phyloP scores from a whole-genome alignment of 2,797 vertebrate genomes.

The Linurgus olivaceus region DNA sequence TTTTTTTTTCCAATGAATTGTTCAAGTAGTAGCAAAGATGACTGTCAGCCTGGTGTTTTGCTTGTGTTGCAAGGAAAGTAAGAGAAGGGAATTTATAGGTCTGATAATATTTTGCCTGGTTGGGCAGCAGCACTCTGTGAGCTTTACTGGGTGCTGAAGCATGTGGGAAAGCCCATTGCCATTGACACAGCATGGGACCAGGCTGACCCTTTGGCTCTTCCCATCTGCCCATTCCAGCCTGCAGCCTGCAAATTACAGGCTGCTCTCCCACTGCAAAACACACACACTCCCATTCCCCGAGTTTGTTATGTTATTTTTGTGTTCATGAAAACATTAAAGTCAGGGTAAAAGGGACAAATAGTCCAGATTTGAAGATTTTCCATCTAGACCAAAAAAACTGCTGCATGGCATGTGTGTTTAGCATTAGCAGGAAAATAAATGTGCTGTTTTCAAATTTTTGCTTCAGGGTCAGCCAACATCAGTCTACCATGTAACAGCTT shows the following conservation, averaged over 20 bases:
- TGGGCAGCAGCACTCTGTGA: neutral
- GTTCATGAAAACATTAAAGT: slow-evolving; percentile 39
- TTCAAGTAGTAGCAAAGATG: neutral
- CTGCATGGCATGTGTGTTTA: slow-evolving; percentile 67
- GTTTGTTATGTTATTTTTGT: slow-evolving; percentile 34
- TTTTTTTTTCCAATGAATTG: neutral
- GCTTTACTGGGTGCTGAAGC: neutral
- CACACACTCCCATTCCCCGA: neutral
- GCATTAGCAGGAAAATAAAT: slow-evolving; percentile 74
- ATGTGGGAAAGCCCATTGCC: neutral
- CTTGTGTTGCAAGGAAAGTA: neutral
- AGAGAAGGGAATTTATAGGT: neutral
- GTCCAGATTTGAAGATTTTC: slow-evolving; percentile 62
- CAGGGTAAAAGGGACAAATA: slow-evolving; percentile 54
- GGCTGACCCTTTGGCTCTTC: neutral
- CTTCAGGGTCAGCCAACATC: slow-evolving; percentile 70
- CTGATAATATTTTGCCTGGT: neutral
- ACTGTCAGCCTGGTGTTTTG: neutral
- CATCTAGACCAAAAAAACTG: slow-evolving; percentile 57
- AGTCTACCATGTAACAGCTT: slow-evolving; percentile 74
- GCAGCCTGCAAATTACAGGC: slow-evolving; percentile 24
- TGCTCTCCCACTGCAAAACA: neutral
- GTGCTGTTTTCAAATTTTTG: slow-evolving; percentile 74
- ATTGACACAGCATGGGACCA: rapidly evolving
- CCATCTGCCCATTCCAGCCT: neutral